phyloP scores from a whole-genome alignment of 2,113 vertebrate genomes.

The Lampris megalopsis region DNA sequence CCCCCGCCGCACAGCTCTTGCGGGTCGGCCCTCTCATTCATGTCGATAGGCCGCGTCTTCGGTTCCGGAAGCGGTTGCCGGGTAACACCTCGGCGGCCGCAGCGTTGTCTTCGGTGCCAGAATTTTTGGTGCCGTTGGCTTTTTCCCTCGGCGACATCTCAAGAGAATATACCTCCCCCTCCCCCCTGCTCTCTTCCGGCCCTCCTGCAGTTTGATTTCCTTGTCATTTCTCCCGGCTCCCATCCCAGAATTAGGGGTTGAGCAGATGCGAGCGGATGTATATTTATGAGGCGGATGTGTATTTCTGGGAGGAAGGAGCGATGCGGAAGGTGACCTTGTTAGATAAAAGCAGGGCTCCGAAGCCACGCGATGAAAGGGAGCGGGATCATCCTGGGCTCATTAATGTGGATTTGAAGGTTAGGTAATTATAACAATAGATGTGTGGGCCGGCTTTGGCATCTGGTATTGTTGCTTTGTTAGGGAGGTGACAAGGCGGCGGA shows the following conservation, averaged over 20 bases:
- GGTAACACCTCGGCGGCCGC: slow-evolving; percentile 17
- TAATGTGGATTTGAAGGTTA: slow-evolving; percentile 84
- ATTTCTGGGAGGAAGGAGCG: slow-evolving; percentile 69
- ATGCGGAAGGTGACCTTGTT: slow-evolving; percentile 81
- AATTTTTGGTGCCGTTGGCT: slow-evolving; percentile 60
- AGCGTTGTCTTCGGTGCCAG: slow-evolving; percentile 31
- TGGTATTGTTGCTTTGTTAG: slow-evolving; percentile 79
- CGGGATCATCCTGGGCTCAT: slow-evolving; percentile 79
- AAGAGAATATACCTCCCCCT: slow-evolving; percentile 47
- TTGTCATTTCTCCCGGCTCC: slow-evolving; percentile 60
- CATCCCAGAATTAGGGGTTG: slow-evolving; percentile 52
- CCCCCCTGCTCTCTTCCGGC: slow-evolving; percentile 37
- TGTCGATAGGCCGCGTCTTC: slow-evolving; percentile 40
- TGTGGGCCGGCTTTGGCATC: slow-evolving; percentile 76
- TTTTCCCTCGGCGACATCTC: slow-evolving; percentile 58
- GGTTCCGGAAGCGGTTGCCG: slow-evolving; percentile 45
- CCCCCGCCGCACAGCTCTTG: background rate
- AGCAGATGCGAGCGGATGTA: slow-evolving; percentile 76
- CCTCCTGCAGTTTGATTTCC: slow-evolving; percentile 70
- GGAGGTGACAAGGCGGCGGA: slow-evolving; percentile 66
- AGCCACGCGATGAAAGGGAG: slow-evolving; percentile 79
- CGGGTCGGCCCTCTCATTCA: slow-evolving; percentile 22
- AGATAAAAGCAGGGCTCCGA: slow-evolving; percentile 79
- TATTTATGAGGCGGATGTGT: slow-evolving; percentile 78
- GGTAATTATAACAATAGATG: slow-evolving; percentile 78